These are phyloP conservation scores for Uloborus plumipes DNA, from an alignment of 2,888 invertebrate genomes.

Conservation along the genomic window DNA sequence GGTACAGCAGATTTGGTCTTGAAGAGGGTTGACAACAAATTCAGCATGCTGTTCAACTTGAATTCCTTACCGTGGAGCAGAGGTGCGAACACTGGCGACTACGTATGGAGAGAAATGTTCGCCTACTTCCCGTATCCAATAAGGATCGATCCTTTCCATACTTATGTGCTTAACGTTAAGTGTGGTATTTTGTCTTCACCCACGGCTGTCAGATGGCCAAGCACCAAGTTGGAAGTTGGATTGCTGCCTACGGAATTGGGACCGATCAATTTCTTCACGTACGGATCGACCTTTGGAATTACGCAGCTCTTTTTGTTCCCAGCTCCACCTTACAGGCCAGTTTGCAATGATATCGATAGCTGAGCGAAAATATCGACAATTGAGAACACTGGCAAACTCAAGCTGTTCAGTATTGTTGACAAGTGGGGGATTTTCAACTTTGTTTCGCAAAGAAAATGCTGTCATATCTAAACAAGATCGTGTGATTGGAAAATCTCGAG, in stretches of 20 bases:
- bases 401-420: no score
- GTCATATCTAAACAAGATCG: no score
- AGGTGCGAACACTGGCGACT: slow-evolving; percentile 9
- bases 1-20: slow-evolving; percentile 8
- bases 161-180: slow-evolving; percentile 26
- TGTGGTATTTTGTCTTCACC: neutral
- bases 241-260: slow-evolving; percentile 23
- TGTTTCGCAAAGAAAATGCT: no score
- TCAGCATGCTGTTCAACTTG: slow-evolving; percentile 37
- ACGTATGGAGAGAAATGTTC: slow-evolving; percentile 42
- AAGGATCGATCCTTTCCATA: slow-evolving; percentile 43
- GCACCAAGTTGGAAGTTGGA: slow-evolving; percentile 24
- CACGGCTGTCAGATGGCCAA: slow-evolving; percentile 26
- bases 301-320: slow-evolving; percentile 51
- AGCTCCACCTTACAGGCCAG: slow-evolving; percentile 31
- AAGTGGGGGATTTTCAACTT: no score
- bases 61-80: slow-evolving; percentile 46
- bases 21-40: slow-evolving; percentile 19
- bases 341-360: slow-evolving; percentile 16
- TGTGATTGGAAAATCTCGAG: no score
- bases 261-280: slow-evolving; percentile 10
- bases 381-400: no score
- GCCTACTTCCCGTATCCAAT: slow-evolving; percentile 52
- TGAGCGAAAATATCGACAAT: no score
- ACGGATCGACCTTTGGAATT: slow-evolving; percentile 14